These are phyloP conservation scores for Zosterops lateralis DNA, from an alignment of 2,113 vertebrate genomes.

Conservation along the genomic window DNA sequence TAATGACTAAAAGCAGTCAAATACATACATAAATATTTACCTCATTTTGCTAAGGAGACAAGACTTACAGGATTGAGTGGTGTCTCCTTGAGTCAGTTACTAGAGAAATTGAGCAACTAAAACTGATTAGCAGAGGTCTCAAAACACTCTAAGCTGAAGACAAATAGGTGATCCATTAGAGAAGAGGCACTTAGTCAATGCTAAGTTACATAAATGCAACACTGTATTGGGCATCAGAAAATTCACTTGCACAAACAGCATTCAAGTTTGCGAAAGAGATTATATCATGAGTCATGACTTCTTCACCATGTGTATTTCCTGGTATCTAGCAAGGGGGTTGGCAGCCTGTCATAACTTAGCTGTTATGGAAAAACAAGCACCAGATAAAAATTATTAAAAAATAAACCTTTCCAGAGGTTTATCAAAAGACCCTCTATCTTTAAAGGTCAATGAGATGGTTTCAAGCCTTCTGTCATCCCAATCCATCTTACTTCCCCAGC, in stretches of 20 bases:
- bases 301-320: conserved; percentile 31
- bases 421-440: neutral
- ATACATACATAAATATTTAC: neutral
- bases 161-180: neutral
- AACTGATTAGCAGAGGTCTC: neutral
- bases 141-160: neutral
- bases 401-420: neutral
- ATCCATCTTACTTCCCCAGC: neutral
- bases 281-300: conserved; percentile 34
- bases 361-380: conserved; percentile 7
- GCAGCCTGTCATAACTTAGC: neutral
- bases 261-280: conserved; percentile 36
- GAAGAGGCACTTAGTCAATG: conserved; percentile 20
- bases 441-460: neutral
- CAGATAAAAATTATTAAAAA: conserved; percentile 44
- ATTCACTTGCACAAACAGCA: conserved; percentile 17
- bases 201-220: neutral
- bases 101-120: neutral
- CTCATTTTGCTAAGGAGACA: neutral
- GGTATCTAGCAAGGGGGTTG: neutral
- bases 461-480: neutral
- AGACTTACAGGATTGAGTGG: neutral
- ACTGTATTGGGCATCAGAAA: neutral
- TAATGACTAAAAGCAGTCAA: neutral
- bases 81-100: neutral